Evolutionary conservation across 1,140 invertebrate genomes (phyloP), one percentile per base, ranked within the genome.

Genomic region (Gonatopus flavifemur): DNA sequence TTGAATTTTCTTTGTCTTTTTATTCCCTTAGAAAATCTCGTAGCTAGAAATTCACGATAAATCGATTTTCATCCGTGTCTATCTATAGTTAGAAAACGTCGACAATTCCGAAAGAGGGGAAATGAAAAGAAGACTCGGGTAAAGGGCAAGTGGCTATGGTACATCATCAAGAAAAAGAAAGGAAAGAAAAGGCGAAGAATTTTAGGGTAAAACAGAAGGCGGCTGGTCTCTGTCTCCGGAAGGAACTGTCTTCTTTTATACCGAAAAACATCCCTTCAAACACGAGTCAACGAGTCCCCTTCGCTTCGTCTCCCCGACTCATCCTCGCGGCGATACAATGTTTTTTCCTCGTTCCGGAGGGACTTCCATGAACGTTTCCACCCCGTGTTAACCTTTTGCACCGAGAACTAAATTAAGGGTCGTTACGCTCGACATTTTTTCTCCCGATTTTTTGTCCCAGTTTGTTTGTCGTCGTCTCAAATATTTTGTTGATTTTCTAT

Each of bases 201-300:
- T n/a, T n/a, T n/a, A n/a, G 50, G 42, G 47, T 49, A 40, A 57
- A 62, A 59, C 55, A 49, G 59, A n/a, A n/a, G n/a, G 59, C 63
- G 58, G 62, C 59, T 59, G 62, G 22, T 64, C 44, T 50, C 45
- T 53, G 59, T 57, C 54, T 58, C 61, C 60, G 65, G 61, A 67
- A 63, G 63, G 52, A 67, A 67, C 63, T 64, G 65, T 66, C 65
- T 63, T 50, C 53, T 51, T 65, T 57, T 44, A 58, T 64, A 48
- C 45, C 49, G 53, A 56, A 59, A 52, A 44, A 59, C 52, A 59
- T 59, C 55, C 56, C 49, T 56, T 37, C 42, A 50, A 64, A 66
- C 62, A 66, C 57, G 59, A 66, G 57, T 60, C 52, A 62, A 60
- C 59, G 50, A 51, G 49, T 49, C 53, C 51, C n/a, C n/a, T n/a